Evolutionary conservation across 2,797 vertebrate genomes (phyloP).

Genomic region (Prionace glauca): DNA sequence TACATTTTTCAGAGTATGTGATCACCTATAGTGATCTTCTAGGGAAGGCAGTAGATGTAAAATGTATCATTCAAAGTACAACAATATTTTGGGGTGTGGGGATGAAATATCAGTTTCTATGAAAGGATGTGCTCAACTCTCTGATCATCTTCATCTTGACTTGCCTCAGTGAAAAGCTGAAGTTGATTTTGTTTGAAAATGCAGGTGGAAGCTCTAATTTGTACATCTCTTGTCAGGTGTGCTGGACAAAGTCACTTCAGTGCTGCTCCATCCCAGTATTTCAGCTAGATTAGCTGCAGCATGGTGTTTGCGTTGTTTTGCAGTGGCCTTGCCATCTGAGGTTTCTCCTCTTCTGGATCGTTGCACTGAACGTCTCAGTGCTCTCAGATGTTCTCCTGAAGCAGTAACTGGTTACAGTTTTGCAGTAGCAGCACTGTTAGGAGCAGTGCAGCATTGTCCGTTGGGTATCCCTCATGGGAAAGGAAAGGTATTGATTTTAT

Average conservation of each 20-base stretch:
- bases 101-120: not conserved
- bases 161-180: not conserved
- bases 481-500: conserved; percentile 67
- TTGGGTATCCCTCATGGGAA: conserved; percentile 82
- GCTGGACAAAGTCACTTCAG: conserved; percentile 71
- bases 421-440: conserved; percentile 74
- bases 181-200: not conserved
- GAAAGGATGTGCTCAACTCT: not conserved
- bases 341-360: conserved; percentile 70
- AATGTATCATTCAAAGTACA: not conserved
- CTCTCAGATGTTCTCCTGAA: conserved; percentile 74
- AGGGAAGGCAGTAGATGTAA: not conserved
- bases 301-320: conserved; percentile 80
- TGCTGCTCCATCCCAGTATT: conserved; percentile 68
- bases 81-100: not conserved
- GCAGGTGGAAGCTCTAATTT: not conserved
- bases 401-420: conserved; percentile 79
- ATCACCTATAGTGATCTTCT: not conserved
- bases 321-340: conserved; percentile 69
- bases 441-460: conserved; percentile 74
- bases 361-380: conserved; percentile 67
- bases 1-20: not conserved
- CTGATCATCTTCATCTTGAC: not conserved
- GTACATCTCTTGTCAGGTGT: conserved; percentile 56
- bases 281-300: conserved; percentile 74